Conservation (phyloP, 2,797 vertebrate genomes). For the Ctenopoma kingsleyae region DNA sequence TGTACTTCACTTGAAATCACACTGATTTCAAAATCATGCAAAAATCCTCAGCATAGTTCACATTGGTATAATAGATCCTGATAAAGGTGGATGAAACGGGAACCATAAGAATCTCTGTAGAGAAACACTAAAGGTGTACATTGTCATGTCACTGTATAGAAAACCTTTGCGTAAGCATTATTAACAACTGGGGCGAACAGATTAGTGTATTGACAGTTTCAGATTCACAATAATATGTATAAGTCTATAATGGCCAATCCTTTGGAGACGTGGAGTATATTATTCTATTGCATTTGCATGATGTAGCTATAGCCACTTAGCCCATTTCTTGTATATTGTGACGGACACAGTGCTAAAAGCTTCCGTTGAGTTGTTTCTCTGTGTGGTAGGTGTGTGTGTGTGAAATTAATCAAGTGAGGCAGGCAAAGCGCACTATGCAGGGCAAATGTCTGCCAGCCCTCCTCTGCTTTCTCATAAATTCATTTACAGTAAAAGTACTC, state of each 20-base stretch:
- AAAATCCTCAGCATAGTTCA: too few relatives aligned
- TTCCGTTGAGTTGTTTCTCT: constrained; percentile 33
- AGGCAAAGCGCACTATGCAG: constrained; percentile 33
- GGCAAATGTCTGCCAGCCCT: constrained; percentile 34
- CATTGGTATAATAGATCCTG: too few relatives aligned
- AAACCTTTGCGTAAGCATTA: background rate
- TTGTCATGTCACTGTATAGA: too few relatives aligned
- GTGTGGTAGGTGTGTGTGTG: background rate
- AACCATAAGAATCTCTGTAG: too few relatives aligned
- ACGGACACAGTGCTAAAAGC: constrained; percentile 38
- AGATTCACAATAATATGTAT: background rate
- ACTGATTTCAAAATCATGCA: background rate
- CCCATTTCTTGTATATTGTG: constrained; percentile 20
- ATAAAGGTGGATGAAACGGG: too few relatives aligned
- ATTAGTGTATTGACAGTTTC: background rate
- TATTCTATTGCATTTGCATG: constrained; percentile 46
- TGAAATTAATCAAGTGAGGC: constrained; percentile 48
- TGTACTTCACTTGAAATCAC: background rate
- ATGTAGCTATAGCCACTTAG: constrained; percentile 35
- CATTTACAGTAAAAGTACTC: constrained; percentile 42
- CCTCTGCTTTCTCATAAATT: constrained; percentile 36
- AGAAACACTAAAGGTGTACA: background rate
- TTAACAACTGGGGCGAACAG: background rate
- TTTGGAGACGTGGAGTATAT: constrained; percentile 8
- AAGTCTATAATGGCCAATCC: background rate